Evolutionary conservation across 2,113 vertebrate genomes (phyloP).

Genomic region (Heterochromis multidens): DNA sequence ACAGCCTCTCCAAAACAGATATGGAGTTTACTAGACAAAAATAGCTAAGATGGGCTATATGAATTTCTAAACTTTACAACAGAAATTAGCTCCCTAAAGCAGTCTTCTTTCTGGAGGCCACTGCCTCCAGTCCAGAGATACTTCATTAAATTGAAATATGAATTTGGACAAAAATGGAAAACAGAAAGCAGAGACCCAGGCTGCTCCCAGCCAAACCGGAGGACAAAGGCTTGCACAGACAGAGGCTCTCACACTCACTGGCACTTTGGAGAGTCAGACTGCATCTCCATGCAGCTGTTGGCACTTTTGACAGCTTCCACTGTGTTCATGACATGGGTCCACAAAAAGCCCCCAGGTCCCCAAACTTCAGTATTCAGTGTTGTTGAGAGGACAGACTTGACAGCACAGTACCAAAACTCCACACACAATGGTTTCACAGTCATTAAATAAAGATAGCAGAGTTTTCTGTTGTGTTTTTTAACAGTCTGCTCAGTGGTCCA

Average conservation of each 20-base stretch:
- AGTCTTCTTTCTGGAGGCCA: background rate
- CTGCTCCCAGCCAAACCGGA: slow-evolving; percentile 4
- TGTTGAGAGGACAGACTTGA: slow-evolving; percentile 32
- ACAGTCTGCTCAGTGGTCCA: background rate
- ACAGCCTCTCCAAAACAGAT: background rate
- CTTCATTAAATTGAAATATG: background rate
- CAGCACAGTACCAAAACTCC: slow-evolving; percentile 22
- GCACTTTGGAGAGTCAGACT: slow-evolving; percentile 21
- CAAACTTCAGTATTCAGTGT: slow-evolving; percentile 27
- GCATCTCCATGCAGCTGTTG: slow-evolving; percentile 42
- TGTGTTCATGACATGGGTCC: slow-evolving; percentile 47
- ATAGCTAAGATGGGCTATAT: background rate
- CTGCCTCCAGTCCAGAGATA: slow-evolving; percentile 8
- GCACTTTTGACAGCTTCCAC: slow-evolving; percentile 55
- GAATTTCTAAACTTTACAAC: slow-evolving; percentile 11
- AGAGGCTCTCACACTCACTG: background rate
- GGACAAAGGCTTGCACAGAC: slow-evolving; percentile 10
- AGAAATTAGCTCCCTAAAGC: background rate
- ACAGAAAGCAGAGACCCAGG: background rate
- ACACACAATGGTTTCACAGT: slow-evolving; percentile 2
- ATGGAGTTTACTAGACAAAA: background rate
- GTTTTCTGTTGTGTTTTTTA: background rate
- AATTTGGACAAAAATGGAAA: slow-evolving; percentile 3
- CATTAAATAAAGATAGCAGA: slow-evolving; percentile 28
- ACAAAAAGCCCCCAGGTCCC: slow-evolving; percentile 39